Evolutionary conservation across 2,797 vertebrate genomes (phyloP), one percentile per base, ranked within the genome.

Genomic region (Borostomias antarcticus): DNA sequence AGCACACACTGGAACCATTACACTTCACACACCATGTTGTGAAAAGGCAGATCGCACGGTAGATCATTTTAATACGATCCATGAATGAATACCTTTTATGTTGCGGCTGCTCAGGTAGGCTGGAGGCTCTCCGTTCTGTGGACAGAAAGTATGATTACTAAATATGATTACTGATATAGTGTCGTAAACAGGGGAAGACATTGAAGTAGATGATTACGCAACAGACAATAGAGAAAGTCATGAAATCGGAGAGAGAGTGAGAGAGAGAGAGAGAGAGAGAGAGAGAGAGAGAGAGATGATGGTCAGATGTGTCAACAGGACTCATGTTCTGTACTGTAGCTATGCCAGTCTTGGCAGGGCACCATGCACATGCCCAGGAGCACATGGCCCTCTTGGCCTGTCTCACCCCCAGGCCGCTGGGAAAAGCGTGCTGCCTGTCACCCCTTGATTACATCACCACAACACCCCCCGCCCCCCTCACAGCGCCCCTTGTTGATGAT

Each of bases 81-180:
- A 13, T 13, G 35, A 23, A 30, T 26, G 63, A 77, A 73, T 84
- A 91, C 89, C 89, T 89, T 86, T 89, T 91, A 33, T 90, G 85
- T 2, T 86, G 83, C 0, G 82, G 69, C 75, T 81, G 86, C 58
- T 89, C 88, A 13, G 81, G 73, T 32, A 82, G 56, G 8, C 70
- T 71, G 63, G 76, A 62, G 32, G 73, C 60, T 77, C 79, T 83
- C 69, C 87, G 88, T 66, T 90, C 89, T 91, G 86, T 59, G 59
- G 68, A 83, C 71, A 68, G 0, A 63, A 64, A 0, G n/a, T n/a
- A 9, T 21, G 73, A 48, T 7, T 2, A 30, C 32, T 1, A 62
- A 32, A 26, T 23, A 23, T 9, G n/a, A n/a, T n/a, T n/a, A n/a
- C n/a, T n/a, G n/a, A n/a, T n/a, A n/a, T 47, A 47, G 43, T 17